These are phyloP conservation scores for Lepidurus apus DNA, from an alignment of 1,140 invertebrate genomes.

Conservation along the genomic window DNA sequence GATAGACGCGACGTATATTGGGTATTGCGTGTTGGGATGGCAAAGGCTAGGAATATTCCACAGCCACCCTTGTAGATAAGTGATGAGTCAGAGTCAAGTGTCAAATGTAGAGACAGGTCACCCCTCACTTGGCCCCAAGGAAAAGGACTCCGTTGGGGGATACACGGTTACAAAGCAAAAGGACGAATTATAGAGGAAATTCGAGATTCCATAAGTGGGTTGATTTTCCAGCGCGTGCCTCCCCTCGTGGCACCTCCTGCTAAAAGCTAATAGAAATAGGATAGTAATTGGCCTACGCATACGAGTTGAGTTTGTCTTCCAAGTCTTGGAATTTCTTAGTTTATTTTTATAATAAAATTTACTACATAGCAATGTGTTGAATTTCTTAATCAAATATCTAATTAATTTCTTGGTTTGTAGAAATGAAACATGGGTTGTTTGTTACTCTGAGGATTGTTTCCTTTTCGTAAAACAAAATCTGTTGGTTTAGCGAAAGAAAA, in stretches of 20 bases:
- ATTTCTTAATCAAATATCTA: too few species aligned
- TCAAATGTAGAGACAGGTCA: conserved; percentile 1
- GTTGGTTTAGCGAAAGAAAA: not conserved
- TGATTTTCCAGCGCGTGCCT: conserved; percentile 17
- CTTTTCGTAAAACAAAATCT: too few species aligned
- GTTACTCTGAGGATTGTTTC: not conserved
- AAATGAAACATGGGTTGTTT: not conserved
- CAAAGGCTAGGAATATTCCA: not conserved
- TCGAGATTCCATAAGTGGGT: conserved; percentile 10
- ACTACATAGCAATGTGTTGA: too few species aligned
- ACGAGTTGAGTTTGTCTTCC: not conserved
- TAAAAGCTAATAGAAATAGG: conserved; percentile 18
- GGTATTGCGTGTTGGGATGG: not conserved
- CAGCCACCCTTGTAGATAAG: conserved; percentile 8
- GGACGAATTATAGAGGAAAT: conserved; percentile 15
- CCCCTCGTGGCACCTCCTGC: not conserved
- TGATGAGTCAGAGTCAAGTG: conserved; percentile 21
- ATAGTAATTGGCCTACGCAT: not conserved
- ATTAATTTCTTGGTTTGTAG: too few species aligned
- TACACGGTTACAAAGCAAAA: conserved; percentile 6
- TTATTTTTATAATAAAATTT: not conserved
- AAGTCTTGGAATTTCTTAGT: not conserved
- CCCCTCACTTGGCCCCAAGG: not conserved
- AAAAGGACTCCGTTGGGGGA: conserved; percentile 4
- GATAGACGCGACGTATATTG: not conserved